Conservation (phyloP, 2,113 vertebrate species). For the Dendrocopos noguchii region DNA sequence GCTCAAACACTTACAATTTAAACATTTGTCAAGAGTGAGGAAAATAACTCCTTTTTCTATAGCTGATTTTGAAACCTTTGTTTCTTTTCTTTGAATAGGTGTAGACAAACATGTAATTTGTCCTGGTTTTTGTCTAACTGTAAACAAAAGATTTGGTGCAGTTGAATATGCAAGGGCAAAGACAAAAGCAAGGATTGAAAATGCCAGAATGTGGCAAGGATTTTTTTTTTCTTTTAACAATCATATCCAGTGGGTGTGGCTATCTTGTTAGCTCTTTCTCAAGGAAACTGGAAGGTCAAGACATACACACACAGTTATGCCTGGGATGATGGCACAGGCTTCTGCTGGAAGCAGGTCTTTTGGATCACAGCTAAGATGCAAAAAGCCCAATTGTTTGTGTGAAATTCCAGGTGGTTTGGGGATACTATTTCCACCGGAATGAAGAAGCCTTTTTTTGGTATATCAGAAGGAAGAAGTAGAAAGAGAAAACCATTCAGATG, state of each 20-base stretch:
- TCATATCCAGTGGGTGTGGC: background rate
- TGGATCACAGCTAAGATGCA: background rate
- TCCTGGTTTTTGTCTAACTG: slow-evolving; percentile 44
- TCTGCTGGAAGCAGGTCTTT: background rate
- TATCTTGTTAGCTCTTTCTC: background rate
- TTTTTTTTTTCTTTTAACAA: slow-evolving; percentile 32
- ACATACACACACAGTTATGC: background rate
- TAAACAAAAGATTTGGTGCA: slow-evolving; percentile 40
- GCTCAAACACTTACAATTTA: background rate
- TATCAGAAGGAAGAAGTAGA: background rate
- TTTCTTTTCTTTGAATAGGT: background rate
- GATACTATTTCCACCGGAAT: background rate
- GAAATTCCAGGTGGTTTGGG: background rate
- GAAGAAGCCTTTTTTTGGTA: background rate
- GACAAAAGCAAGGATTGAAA: slow-evolving; percentile 34
- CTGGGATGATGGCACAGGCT: background rate
- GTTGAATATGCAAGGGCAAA: slow-evolving; percentile 8
- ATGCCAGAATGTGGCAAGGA: background rate
- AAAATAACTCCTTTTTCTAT: slow-evolving; percentile 24
- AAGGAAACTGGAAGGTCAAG: slow-evolving; percentile 15
- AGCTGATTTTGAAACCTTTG: slow-evolving; percentile 30
- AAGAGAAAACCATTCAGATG: background rate
- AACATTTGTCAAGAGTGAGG: slow-evolving; percentile 44
- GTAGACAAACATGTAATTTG: slow-evolving; percentile 41
- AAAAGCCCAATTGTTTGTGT: background rate